Percentiles rank a stretch among this genome's conserved stretches.
Evolutionary conservation across 2,888 invertebrate species (phyloP).

Genomic region (Drosophila paracracens): DNA sequence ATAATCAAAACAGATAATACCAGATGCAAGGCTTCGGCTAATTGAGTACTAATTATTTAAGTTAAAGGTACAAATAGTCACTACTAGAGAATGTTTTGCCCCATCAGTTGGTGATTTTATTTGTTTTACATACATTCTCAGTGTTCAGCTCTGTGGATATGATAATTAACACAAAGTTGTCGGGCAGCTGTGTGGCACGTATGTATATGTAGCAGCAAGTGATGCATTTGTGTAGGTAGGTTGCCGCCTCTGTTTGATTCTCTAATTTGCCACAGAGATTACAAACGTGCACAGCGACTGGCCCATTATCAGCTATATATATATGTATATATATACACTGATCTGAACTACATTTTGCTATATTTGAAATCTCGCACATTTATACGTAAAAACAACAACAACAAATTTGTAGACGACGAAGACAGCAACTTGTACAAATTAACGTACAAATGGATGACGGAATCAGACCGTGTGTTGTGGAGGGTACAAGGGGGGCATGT

Average conservation of each 20-base stretch:
- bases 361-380: constrained; percentile 79
- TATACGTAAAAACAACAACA: constrained; percentile 64
- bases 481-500: constrained; percentile 18
- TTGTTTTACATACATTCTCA: not conserved
- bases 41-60: not conserved
- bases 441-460: constrained; percentile 80
- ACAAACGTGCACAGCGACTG: constrained; percentile 29
- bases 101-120: not conserved
- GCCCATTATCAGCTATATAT: constrained; percentile 61
- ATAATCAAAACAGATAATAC: not conserved
- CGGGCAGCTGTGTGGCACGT: constrained; percentile 24
- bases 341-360: constrained; percentile 73
- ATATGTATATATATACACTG: constrained; percentile 12
- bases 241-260: constrained; percentile 59
- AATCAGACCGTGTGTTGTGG: constrained; percentile 65
- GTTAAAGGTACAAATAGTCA: not conserved
- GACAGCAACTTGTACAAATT: constrained; percentile 73
- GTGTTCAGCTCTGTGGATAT: not conserved
- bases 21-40: not conserved
- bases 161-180: constrained; percentile 34
- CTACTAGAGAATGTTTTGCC: not conserved
- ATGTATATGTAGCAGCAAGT: constrained; percentile 1
- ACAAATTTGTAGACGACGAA: constrained; percentile 38
- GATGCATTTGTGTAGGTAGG: constrained; percentile 12
- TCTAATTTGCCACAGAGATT: constrained; percentile 55